phyloP scores from a whole-genome alignment of 2,888 invertebrate genomes.

The Acrocera orbiculus region DNA sequence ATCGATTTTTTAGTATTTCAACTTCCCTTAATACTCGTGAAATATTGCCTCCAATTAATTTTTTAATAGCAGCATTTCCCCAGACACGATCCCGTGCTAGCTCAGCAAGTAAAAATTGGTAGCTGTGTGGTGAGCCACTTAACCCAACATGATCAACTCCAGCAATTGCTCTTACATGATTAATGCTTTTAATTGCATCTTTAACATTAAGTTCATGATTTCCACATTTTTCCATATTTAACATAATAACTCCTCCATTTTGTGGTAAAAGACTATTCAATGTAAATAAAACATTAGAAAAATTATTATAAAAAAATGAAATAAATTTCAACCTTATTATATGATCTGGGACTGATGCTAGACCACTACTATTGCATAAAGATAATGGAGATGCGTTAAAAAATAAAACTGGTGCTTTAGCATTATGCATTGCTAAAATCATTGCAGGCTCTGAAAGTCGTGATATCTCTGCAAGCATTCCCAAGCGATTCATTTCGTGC shows the following conservation, averaged over 20 bases:
- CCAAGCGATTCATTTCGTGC: constrained; percentile 48
- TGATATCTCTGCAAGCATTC: constrained; percentile 49
- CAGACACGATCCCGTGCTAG: constrained; percentile 39
- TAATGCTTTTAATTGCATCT: constrained; percentile 39
- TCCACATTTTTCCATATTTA: constrained; percentile 38
- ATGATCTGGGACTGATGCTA: constrained; percentile 64
- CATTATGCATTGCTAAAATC: constrained; percentile 39
- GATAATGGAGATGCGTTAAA: constrained; percentile 46
- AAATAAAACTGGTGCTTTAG: constrained; percentile 46
- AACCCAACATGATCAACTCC: constrained; percentile 49
- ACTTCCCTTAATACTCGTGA: constrained; percentile 38
- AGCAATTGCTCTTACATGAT: constrained; percentile 44
- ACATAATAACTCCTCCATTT: constrained; percentile 45
- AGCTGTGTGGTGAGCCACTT: constrained; percentile 35
- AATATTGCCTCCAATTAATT: constrained; percentile 40
- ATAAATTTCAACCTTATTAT: constrained; percentile 35
- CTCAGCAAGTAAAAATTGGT: constrained; percentile 43
- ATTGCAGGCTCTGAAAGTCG: constrained; percentile 46
- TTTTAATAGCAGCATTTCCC: constrained; percentile 40
- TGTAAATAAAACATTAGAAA: background rate
- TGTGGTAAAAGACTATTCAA: constrained; percentile 23
- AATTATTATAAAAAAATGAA: background rate
- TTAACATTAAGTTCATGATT: constrained; percentile 26
- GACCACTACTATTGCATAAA: constrained; percentile 51
- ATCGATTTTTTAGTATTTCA: constrained; percentile 29